phyloP scores from a whole-genome alignment of 92 coral and sea anemone genomes.

The Palythoa heliodiscus region DNA sequence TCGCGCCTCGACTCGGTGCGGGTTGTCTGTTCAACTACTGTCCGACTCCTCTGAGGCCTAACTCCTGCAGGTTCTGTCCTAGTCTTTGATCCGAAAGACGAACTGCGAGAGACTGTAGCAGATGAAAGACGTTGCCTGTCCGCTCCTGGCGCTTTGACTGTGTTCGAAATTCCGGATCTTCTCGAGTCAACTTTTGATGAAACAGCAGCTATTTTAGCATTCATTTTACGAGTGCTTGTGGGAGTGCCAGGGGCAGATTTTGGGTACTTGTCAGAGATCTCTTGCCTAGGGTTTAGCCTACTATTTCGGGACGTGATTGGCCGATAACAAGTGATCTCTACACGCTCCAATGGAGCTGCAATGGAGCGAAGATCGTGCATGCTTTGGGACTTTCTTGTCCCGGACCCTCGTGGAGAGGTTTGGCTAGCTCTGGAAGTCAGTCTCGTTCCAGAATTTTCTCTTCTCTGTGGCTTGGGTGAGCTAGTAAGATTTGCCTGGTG shows the following conservation, averaged over 20 bases:
- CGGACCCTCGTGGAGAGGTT: slow-evolving; percentile 53
- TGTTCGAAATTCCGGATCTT: slow-evolving; percentile 22
- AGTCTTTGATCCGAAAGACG: slow-evolving; percentile 27
- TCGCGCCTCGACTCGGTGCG: slow-evolving; percentile 17
- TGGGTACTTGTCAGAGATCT: slow-evolving; percentile 26
- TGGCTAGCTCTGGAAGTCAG: slow-evolving; percentile 55
- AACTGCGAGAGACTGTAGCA: slow-evolving; percentile 30
- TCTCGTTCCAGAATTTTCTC: slow-evolving; percentile 42
- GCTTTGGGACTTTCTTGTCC: slow-evolving; percentile 70
- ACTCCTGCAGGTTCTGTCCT: background rate
- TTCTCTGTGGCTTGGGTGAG: slow-evolving; percentile 38
- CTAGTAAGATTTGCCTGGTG: background rate
- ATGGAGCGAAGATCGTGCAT: slow-evolving; percentile 77
- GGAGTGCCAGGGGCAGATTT: slow-evolving; percentile 45
- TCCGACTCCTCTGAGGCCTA: slow-evolving; percentile 26
- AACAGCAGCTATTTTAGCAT: slow-evolving; percentile 11
- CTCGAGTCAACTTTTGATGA: slow-evolving; percentile 40
- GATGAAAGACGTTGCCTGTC: slow-evolving; percentile 20
- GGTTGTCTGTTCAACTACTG: slow-evolving; percentile 13
- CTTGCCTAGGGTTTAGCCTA: background rate
- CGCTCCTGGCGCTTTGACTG: background rate
- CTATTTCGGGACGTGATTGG: slow-evolving; percentile 21
- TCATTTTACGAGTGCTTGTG: slow-evolving; percentile 18
- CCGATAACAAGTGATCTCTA: slow-evolving; percentile 26
- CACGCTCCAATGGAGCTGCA: slow-evolving; percentile 29